Evolutionary conservation across 1,140 invertebrate species (phyloP).

Genomic region (Drosophila suzukii): DNA sequence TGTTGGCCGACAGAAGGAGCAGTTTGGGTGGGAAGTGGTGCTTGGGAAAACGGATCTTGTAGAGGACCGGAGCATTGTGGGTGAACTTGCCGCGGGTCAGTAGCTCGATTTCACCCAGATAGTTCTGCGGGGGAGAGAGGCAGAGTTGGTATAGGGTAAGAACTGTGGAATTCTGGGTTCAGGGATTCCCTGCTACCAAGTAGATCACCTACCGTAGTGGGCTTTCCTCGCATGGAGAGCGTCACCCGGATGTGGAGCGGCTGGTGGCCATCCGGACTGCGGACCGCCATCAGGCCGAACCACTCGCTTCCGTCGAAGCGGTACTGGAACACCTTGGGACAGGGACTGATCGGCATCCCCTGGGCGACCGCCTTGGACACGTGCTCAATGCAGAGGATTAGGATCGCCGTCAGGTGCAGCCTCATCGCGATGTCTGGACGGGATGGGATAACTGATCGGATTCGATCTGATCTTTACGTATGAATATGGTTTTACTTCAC

Average conservation of each 20-base stretch:
- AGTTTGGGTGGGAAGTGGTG: constrained; percentile 77
- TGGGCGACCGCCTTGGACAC: constrained; percentile 52
- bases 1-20: constrained; percentile 69
- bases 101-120: constrained; percentile 79
- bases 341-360: constrained; percentile 76
- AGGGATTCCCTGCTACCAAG: no score
- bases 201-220: constrained; percentile 64
- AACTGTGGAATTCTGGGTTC: no score
- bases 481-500: background rate
- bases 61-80: constrained; percentile 60
- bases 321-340: constrained; percentile 82
- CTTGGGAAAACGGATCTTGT: constrained; percentile 79
- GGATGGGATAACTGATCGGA: no score
- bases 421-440: constrained; percentile 29
- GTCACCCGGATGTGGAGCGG: constrained; percentile 71
- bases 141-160: background rate
- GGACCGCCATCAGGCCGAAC: constrained; percentile 74
- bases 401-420: constrained; percentile 42
- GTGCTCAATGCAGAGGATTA: constrained; percentile 61
- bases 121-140: constrained; percentile 55
- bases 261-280: constrained; percentile 61
- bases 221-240: constrained; percentile 81
- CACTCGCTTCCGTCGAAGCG: constrained; percentile 77
- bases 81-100: constrained; percentile 72
- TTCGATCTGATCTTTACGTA: no score